These are phyloP conservation scores for Hippocampus mohnikei DNA, from an alignment of 2,113 vertebrate species.

Conservation along the genomic window DNA sequence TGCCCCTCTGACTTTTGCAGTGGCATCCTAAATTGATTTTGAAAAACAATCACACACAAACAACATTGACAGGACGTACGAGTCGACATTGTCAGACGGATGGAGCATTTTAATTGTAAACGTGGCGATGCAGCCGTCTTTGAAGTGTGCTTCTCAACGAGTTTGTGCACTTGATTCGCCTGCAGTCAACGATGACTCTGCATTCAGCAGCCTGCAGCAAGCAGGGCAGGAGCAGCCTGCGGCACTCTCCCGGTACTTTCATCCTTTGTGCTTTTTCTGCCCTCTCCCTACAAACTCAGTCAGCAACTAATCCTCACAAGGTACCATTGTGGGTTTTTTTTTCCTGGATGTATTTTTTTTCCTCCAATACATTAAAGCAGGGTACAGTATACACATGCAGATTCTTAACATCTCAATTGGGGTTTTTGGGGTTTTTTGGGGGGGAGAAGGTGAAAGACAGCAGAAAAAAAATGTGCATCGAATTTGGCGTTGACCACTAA, in stretches of 20 bases:
- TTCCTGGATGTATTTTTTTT: too few species aligned
- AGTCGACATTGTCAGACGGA: too few species aligned
- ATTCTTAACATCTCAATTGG: too few species aligned
- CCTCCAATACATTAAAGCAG: background rate
- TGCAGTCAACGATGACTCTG: slow-evolving; percentile 62
- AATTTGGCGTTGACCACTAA: too few species aligned
- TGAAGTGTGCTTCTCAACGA: slow-evolving; percentile 52
- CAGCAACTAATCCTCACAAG: slow-evolving; percentile 70
- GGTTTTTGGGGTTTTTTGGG: too few species aligned
- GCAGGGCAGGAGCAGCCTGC: slow-evolving; percentile 66
- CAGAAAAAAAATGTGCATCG: too few species aligned
- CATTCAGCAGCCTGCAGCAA: slow-evolving; percentile 71
- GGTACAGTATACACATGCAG: background rate
- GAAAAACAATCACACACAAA: too few species aligned
- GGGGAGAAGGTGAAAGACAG: too few species aligned
- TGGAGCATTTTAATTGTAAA: background rate
- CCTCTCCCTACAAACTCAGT: slow-evolving; percentile 68
- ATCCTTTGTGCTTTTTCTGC: slow-evolving; percentile 68
- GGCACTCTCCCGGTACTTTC: slow-evolving; percentile 64
- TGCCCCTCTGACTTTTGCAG: too few species aligned
- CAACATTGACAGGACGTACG: too few species aligned
- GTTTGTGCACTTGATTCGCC: slow-evolving; percentile 70
- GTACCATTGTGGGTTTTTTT: too few species aligned
- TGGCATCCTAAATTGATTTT: too few species aligned
- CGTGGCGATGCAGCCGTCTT: slow-evolving; percentile 70